phyloP scores from a whole-genome alignment of 2,797 vertebrate species.

The Myiothlypis chrysogaster region DNA sequence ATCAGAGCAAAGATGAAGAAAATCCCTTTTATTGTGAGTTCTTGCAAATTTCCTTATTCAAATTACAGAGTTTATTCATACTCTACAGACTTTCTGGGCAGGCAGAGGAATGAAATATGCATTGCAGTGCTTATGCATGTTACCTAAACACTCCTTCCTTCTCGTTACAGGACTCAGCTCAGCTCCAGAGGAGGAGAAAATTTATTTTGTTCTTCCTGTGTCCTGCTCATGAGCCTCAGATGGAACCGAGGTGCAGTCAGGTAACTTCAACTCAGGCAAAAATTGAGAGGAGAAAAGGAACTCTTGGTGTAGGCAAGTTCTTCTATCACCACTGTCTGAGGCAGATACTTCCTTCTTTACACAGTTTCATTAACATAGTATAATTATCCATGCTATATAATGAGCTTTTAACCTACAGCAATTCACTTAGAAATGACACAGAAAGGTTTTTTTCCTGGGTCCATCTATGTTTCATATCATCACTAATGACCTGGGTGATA shows the following conservation, averaged over 20 bases:
- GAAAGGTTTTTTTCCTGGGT: background rate
- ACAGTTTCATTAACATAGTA: background rate
- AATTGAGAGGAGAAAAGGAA: background rate
- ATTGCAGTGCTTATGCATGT: background rate
- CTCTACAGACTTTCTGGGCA: background rate
- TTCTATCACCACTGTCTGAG: background rate
- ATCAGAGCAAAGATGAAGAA: background rate
- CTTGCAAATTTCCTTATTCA: background rate
- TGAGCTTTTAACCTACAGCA: background rate
- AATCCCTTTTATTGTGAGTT: background rate
- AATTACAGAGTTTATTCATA: background rate
- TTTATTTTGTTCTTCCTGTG: background rate
- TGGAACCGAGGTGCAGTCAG: background rate
- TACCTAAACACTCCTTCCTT: background rate
- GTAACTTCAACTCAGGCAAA: background rate
- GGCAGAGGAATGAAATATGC: background rate
- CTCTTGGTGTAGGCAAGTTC: background rate
- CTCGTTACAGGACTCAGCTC: background rate
- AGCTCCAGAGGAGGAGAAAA: background rate
- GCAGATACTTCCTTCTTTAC: background rate
- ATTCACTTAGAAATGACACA: background rate
- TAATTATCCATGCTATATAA: background rate
- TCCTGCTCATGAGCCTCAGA: background rate
- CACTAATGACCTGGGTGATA: conserved; percentile 6
- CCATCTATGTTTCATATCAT: conserved; percentile 11